Evolutionary conservation across 2,797 vertebrate species (phyloP), one percentile per base, ranked within the genome.

Genomic region (Enteromius viviparus): DNA sequence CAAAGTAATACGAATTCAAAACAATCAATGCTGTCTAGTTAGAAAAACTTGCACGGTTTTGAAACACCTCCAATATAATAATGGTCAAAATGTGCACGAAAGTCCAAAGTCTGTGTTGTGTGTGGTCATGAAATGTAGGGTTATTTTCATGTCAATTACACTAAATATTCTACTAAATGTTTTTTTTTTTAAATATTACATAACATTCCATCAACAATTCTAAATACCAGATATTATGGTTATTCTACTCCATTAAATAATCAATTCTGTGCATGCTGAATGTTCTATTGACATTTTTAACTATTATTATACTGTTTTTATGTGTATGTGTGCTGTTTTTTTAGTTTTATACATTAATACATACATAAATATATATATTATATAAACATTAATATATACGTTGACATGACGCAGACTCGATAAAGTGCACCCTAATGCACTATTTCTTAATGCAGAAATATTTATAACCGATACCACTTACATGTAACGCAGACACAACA

Each of bases 1-100:
- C 49, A 76, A 60, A 68, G 45, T 23, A 55, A 32, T 68, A 66
- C 60, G 12, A 64, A 71, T 55, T 29, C 8, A 69, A 49, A 21
- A 6, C 9, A 68, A 82, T 10, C 34, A 17, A 29, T 45, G 51
- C 1, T 26, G 3, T 17, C 55, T 23, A 34, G 29, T 62, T 74
- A 75, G 71, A 45, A 12, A 32, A 75, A 6, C 71, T 23, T n/a
- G 32, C 19, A 62, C 47, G 6, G 10, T 9, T 71, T 80, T 45
- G 2, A 60, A 60, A 42, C 34, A 76, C 34, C 40, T 23, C 14
- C 74, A 23, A 40, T 17, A 40, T 58, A 23, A 75, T 15, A 40
- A 1, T 9, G 17, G 2, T 51, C 70, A 32, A 72, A 32, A 29
- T 51, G 26, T 5, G 7, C 7, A 76, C 0, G 14, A 76, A 76